These are phyloP conservation scores for Phoeniculus purpureus DNA, from an alignment of 2,797 vertebrate genomes.

Conservation along the genomic window DNA sequence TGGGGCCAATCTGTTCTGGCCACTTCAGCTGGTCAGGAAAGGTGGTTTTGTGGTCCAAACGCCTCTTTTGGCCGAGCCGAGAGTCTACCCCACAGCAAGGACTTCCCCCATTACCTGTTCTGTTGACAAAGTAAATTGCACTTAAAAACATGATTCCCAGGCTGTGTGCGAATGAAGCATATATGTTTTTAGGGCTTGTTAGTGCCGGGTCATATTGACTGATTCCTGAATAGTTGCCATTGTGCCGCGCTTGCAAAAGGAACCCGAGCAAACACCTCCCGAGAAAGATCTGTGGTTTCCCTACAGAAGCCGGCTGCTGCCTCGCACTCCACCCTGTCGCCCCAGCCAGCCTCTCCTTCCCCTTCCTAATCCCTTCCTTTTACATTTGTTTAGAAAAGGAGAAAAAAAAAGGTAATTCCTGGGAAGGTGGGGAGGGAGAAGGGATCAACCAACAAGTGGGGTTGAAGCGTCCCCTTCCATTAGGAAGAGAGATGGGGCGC, in stretches of 20 bases:
- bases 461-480: neutral
- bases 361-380: constrained; percentile 38
- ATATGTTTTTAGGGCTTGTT: constrained; percentile 51
- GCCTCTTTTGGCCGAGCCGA: neutral
- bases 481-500: neutral
- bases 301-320: constrained; percentile 25
- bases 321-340: constrained; percentile 38
- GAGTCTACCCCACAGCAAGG: neutral
- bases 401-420: neutral
- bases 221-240: constrained; percentile 47
- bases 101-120: neutral
- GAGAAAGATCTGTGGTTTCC: constrained; percentile 52
- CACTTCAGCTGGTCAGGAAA: neutral
- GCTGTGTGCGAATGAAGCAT: neutral
- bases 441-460: constrained; percentile 20
- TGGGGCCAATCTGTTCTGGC: neutral
- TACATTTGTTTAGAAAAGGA: neutral
- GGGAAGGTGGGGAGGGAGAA: neutral
- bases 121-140: constrained; percentile 8
- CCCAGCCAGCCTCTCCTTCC: neutral
- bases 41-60: neutral
- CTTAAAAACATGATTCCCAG: neutral
- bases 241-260: constrained; percentile 30
- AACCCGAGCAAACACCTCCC: constrained; percentile 50
- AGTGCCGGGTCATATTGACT: constrained; percentile 20